phyloP scores from a whole-genome alignment of 2,113 vertebrate species.

The Himantopus leucocephalus region DNA sequence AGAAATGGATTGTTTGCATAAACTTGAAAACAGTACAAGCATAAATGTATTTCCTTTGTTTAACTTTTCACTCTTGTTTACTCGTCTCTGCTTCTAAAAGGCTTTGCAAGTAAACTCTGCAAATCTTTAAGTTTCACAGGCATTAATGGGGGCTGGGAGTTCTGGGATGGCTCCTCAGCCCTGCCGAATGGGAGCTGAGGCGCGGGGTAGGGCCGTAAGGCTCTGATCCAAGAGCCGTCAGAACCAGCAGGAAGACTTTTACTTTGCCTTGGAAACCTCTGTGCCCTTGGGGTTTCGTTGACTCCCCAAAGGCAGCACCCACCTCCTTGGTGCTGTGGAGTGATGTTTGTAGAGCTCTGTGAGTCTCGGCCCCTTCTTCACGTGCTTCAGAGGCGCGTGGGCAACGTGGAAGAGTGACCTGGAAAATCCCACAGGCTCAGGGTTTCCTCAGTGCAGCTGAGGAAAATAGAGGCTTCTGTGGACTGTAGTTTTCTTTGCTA shows the following conservation, averaged over 20 bases:
- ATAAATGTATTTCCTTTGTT: constrained; percentile 76
- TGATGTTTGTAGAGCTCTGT: not conserved
- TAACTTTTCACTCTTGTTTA: constrained; percentile 77
- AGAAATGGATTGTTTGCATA: constrained; percentile 76
- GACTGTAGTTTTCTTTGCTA: not conserved
- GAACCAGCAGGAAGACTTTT: not conserved
- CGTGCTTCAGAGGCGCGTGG: accelerated
- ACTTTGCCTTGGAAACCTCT: not conserved
- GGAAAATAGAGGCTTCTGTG: not conserved
- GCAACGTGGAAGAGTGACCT: not conserved
- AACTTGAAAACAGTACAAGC: constrained; percentile 76
- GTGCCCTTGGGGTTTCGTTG: not conserved
- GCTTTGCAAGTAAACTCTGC: constrained; percentile 76
- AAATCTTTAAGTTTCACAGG: constrained; percentile 66
- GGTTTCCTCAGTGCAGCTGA: not conserved
- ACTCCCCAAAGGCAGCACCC: not conserved
- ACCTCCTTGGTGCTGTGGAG: not conserved
- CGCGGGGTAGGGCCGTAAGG: not conserved
- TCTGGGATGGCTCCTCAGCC: not conserved
- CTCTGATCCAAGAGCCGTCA: not conserved
- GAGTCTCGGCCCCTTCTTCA: not conserved
- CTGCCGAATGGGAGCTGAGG: not conserved
- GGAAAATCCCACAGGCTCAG: not conserved
- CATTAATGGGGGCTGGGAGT: constrained; percentile 48
- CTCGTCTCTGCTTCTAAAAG: constrained; percentile 75